Percentiles rank a stretch among this genome's conserved stretches.
These are phyloP conservation scores for Lethrus apterus DNA, from an alignment of 1,140 invertebrate species.

Conservation along the genomic window DNA sequence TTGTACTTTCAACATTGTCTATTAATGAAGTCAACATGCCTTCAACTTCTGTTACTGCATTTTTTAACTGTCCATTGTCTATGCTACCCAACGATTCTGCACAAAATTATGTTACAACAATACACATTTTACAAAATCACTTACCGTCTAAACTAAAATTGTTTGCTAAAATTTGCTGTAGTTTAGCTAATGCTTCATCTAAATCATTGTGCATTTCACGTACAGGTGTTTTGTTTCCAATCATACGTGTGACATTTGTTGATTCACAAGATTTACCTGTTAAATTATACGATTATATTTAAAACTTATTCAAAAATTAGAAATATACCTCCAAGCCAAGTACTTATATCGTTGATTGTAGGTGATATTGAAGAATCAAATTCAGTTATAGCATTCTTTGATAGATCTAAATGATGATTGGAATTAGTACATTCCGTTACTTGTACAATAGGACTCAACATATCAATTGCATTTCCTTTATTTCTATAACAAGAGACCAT, in stretches of 20 bases:
- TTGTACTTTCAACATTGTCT: slow-evolving; percentile 40
- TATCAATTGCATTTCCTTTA: slow-evolving; percentile 20
- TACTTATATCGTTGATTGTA: slow-evolving; percentile 50
- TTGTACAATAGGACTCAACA: slow-evolving; percentile 47
- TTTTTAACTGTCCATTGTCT: slow-evolving; percentile 50
- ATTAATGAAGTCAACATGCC: slow-evolving; percentile 51
- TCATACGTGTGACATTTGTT: too few relatives aligned
- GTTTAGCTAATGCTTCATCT: slow-evolving; percentile 49
- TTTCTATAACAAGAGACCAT: slow-evolving; percentile 24
- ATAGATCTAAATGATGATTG: slow-evolving; percentile 5
- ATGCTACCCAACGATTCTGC: slow-evolving; percentile 44
- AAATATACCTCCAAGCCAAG: slow-evolving; percentile 45
- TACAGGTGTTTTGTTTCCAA: slow-evolving; percentile 16
- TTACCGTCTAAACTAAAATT: slow-evolving; percentile 52
- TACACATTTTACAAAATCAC: neutral
- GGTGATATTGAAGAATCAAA: slow-evolving; percentile 35
- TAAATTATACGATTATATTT: neutral
- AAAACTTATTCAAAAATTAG: neutral
- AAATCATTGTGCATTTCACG: slow-evolving; percentile 47
- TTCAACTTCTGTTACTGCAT: slow-evolving; percentile 53
- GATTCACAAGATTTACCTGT: neutral
- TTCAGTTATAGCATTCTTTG: neutral
- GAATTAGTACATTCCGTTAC: neutral
- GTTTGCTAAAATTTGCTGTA: slow-evolving; percentile 53
- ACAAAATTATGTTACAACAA: slow-evolving; percentile 25